Evolutionary conservation across 2,888 invertebrate genomes (phyloP).

Genomic region (Athalia rosae): DNA sequence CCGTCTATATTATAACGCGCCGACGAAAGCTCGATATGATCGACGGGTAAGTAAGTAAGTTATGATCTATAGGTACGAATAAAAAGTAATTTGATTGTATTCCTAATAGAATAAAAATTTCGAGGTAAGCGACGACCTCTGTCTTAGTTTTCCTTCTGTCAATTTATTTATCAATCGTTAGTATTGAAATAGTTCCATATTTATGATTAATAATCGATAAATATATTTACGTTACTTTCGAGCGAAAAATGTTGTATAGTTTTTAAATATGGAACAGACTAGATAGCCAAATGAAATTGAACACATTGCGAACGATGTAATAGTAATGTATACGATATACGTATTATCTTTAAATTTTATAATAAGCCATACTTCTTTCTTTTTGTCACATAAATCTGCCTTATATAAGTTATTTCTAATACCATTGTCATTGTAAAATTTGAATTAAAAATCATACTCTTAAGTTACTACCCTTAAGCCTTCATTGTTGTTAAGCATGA

Average conservation of each 20-base stretch:
- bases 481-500: constrained; percentile 21
- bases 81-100: constrained; percentile 33
- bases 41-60: constrained; percentile 25
- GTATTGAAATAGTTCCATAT: constrained; percentile 37
- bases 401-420: not conserved
- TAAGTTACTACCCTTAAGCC: not conserved
- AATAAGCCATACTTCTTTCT: constrained; percentile 19
- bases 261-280: constrained; percentile 42
- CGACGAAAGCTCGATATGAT: not conserved
- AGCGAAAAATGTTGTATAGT: not conserved
- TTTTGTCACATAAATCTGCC: not conserved
- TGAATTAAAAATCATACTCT: not conserved
- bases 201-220: constrained; percentile 22
- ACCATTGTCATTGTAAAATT: constrained; percentile 25
- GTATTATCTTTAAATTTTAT: constrained; percentile 12
- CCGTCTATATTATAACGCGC: not conserved
- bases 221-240: not conserved
- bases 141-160: constrained; percentile 17
- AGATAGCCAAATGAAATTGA: constrained; percentile 44
- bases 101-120: constrained; percentile 47
- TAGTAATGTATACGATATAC: constrained; percentile 16
- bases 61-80: constrained; percentile 13
- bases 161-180: constrained; percentile 41
- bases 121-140: constrained; percentile 16
- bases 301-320: constrained; percentile 28